phyloP scores from a whole-genome alignment of 2,797 vertebrate species.

The Melanitta fusca region DNA sequence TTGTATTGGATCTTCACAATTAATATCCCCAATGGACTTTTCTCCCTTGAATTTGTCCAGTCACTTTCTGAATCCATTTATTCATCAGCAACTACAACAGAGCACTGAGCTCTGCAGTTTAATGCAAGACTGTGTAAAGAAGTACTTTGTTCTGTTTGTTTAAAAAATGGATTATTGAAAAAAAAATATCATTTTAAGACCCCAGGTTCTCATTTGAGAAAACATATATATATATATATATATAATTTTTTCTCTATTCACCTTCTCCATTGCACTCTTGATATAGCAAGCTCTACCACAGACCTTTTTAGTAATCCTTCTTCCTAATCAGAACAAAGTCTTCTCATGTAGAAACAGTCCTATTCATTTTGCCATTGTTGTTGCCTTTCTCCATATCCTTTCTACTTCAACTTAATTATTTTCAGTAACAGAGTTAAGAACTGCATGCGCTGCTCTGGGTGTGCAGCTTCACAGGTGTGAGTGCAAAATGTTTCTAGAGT shows the following conservation, averaged over 20 bases:
- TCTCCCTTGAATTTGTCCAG: neutral
- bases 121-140: neutral
- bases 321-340: neutral
- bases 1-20: neutral
- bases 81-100: neutral
- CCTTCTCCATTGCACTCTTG: neutral
- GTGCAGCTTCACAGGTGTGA: neutral
- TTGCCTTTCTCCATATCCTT: neutral
- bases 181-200: neutral
- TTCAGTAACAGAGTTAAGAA: neutral
- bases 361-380: neutral
- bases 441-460: neutral
- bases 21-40: neutral
- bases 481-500: neutral
- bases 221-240: neutral
- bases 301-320: neutral
- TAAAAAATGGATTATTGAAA: neutral
- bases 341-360: neutral
- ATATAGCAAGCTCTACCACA: neutral
- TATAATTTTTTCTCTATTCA: neutral
- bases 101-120: neutral
- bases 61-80: neutral
- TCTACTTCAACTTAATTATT: neutral
- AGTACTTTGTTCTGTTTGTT: neutral
- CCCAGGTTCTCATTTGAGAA: neutral